Evolutionary conservation across 2,888 invertebrate species (phyloP).

Genomic region (Zygothrica quintamaculata): DNA sequence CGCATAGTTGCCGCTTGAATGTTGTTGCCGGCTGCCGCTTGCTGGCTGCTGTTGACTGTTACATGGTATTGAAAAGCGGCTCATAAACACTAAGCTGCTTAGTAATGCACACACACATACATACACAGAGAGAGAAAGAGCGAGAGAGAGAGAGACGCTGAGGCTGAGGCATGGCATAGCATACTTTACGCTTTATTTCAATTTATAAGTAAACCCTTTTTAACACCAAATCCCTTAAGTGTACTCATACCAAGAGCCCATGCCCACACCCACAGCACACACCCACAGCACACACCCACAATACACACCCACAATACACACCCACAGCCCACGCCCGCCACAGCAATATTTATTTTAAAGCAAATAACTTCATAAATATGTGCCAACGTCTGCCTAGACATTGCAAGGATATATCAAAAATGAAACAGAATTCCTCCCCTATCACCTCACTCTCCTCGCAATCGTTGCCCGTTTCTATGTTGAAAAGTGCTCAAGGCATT

Average conservation of each 20-base stretch:
- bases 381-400: constrained; percentile 24
- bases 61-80: constrained; percentile 67
- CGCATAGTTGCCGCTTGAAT: constrained; percentile 23
- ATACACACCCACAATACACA: too few relatives aligned
- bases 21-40: constrained; percentile 17
- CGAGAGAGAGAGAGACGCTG: too few relatives aligned
- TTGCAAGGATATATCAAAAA: constrained; percentile 34
- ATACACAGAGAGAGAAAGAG: too few relatives aligned
- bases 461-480: constrained; percentile 18
- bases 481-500: constrained; percentile 50
- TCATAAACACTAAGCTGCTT: constrained; percentile 77
- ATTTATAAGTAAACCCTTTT: constrained; percentile 68
- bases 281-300: not conserved
- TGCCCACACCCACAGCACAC: constrained; percentile 1
- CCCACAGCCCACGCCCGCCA: not conserved
- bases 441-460: too few relatives aligned
- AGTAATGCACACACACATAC: constrained; percentile 55
- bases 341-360: constrained; percentile 73
- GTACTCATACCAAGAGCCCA: constrained; percentile 15
- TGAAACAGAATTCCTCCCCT: too few relatives aligned
- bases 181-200: constrained; percentile 71
- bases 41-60: constrained; percentile 17
- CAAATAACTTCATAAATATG: constrained; percentile 80
- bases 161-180: constrained; percentile 29
- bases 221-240: constrained; percentile 69